A percentile compares a stretch with the other conserved stretches of the same genome.
These are phyloP conservation scores for Panonychus citri DNA, from an alignment of 1,140 invertebrate species.

Conservation along the genomic window DNA sequence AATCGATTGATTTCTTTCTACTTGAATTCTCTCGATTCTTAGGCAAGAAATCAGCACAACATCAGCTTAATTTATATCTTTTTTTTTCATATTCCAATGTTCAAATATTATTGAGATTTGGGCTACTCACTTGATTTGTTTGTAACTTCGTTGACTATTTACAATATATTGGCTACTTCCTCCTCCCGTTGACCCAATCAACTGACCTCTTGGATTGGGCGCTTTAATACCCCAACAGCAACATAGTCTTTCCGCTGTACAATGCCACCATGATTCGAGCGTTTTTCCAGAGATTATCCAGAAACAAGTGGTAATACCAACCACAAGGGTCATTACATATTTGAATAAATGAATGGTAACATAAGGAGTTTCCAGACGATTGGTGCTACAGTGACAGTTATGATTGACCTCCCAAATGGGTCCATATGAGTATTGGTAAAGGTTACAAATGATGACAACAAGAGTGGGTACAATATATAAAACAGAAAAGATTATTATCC, in stretches of 20 bases:
- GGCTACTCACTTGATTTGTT: background rate
- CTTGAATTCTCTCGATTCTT: too few species aligned
- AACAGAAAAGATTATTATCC: constrained; percentile 25
- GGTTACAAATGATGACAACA: constrained; percentile 21
- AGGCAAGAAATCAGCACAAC: too few species aligned
- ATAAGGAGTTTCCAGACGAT: background rate
- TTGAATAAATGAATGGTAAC: constrained; percentile 25
- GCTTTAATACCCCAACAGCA: background rate
- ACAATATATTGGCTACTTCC: background rate
- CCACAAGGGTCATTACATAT: constrained; percentile 30
- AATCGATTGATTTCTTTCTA: too few species aligned
- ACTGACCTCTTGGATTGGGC: background rate
- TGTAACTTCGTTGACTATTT: background rate
- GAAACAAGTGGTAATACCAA: constrained; percentile 35
- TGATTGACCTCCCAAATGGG: constrained; percentile 39
- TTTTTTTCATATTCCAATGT: too few species aligned
- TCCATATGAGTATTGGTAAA: constrained; percentile 27
- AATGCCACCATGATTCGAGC: constrained; percentile 39
- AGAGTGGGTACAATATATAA: constrained; percentile 27
- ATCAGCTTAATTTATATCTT: too few species aligned
- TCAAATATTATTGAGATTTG: background rate
- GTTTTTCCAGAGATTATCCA: constrained; percentile 39
- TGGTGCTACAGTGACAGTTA: constrained; percentile 15
- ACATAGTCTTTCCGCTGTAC: constrained; percentile 15
- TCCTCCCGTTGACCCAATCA: background rate